Base-by-base conservation (phyloP, 1,140 invertebrate species). In the Bicyclus anynana region DNA sequence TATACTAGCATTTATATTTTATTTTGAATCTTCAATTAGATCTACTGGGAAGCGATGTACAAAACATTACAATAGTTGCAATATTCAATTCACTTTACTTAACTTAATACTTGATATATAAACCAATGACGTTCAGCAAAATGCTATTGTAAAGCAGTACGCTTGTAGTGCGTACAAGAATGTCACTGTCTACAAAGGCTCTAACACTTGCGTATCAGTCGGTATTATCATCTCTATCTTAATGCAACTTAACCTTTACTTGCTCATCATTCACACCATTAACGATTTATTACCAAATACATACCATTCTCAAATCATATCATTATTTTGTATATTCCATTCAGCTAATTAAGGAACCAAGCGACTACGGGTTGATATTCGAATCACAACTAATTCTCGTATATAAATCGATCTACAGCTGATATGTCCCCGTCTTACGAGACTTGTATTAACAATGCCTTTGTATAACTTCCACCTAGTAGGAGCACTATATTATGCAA, bases 201-300 rank as follows among this genome's bases (percentile, higher is more conserved):
- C 23, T 7, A 23, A 79, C 74, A 80, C 73, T 79, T 77, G 76
- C 65, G 77, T 70, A 74, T 85, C 82, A 87, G 84, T 87, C 82
- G 72, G 64, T 76, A 77, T 59, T 65, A 16, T 67, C 56, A 68
- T 69, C 70, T 60, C 65, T 51, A 61, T 18, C 53, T 63, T 63
- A 59, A 67, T 56, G 70, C 70, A 72, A 72, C 57, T 53, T 55
- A 72, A 65, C 35, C 49, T 27, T 65, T 57, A 60, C 59, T 62
- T 57, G 53, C 59, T 67, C 56, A 59, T 58, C 55, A 58, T 46
- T 58, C 55, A 52, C 47, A 51, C 49, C 44, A 47, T 18, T 16
- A 47, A 47, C 21, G 17, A 23, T 47, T 26, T 47, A 47, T 13
- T 47, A 47, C 27, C 44, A 26, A 27, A 14, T 27, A 47, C 21